These are phyloP conservation scores for Perccottus glenii DNA, from an alignment of 2,113 vertebrate genomes.

Conservation along the genomic window DNA sequence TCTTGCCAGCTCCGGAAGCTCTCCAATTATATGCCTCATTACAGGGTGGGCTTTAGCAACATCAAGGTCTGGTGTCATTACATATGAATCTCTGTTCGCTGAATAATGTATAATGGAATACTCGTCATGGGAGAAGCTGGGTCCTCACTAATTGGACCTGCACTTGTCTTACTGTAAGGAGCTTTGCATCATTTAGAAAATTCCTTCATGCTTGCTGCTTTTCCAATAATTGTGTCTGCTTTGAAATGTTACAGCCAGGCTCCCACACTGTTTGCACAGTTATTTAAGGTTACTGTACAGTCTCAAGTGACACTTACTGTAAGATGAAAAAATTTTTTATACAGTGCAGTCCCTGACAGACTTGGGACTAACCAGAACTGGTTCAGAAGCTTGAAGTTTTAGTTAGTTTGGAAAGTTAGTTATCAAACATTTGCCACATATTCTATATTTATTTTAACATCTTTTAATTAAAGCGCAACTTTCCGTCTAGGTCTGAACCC, in stretches of 20 bases:
- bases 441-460: no score
- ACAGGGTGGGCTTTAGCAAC: constrained; percentile 27
- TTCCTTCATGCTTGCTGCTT: not conserved
- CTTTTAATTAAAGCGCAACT: no score
- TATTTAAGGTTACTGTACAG: constrained; percentile 3
- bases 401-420: not conserved
- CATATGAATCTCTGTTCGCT: constrained; percentile 26
- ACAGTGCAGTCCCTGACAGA: not conserved
- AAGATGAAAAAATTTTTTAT: not conserved
- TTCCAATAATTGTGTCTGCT: not conserved
- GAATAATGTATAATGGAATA: constrained; percentile 38
- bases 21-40: constrained; percentile 59
- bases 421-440: not conserved
- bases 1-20: constrained; percentile 39
- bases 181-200: constrained; percentile 18
- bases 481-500: no score
- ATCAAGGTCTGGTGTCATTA: constrained; percentile 35
- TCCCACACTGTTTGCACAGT: not conserved
- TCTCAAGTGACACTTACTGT: not conserved
- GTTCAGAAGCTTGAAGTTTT: not conserved
- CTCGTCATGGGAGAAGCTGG: not conserved
- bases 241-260: not conserved
- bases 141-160: constrained; percentile 22
- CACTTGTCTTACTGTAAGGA: not conserved
- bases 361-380: not conserved